phyloP scores from a whole-genome alignment of 2,113 vertebrate species.

The Thunnus thynnus region DNA sequence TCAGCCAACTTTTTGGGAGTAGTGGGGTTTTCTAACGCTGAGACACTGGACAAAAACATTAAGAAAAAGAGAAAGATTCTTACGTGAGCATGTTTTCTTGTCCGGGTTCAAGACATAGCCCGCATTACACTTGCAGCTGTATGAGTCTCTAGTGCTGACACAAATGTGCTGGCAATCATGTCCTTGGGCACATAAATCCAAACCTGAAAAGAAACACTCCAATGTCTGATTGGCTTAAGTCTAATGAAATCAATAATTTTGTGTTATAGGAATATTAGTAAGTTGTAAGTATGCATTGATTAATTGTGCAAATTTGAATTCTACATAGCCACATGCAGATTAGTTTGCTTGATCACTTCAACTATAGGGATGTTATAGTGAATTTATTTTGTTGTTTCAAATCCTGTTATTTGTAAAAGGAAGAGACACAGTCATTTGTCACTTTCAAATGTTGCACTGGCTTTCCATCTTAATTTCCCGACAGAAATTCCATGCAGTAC shows the following conservation, averaged over 20 bases:
- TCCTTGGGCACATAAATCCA: constrained; percentile 82
- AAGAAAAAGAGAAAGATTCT: constrained; percentile 52
- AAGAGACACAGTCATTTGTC: background rate
- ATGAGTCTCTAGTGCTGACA: constrained; percentile 77
- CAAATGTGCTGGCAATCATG: constrained; percentile 89
- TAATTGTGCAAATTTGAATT: background rate
- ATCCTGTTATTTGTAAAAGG: background rate
- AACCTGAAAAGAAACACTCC: constrained; percentile 77
- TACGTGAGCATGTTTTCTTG: constrained; percentile 87
- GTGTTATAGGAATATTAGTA: constrained; percentile 36
- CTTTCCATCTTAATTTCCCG: background rate
- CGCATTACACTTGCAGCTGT: constrained; percentile 83
- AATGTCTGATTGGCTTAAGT: constrained; percentile 64
- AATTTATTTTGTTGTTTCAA: background rate
- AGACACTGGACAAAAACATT: constrained; percentile 5
- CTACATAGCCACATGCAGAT: constrained; percentile 41
- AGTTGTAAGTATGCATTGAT: constrained; percentile 9
- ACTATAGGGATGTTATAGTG: background rate
- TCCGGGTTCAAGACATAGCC: constrained; percentile 88
- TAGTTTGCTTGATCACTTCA: constrained; percentile 47
- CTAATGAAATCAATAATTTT: constrained; percentile 21
- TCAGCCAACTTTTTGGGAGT: background rate
- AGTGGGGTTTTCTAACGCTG: background rate
- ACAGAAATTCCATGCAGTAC: constrained; percentile 1
- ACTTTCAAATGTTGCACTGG: background rate